These are phyloP conservation scores for Teleogryllus occipitalis DNA, from an alignment of 1,140 invertebrate genomes.

Conservation along the genomic window DNA sequence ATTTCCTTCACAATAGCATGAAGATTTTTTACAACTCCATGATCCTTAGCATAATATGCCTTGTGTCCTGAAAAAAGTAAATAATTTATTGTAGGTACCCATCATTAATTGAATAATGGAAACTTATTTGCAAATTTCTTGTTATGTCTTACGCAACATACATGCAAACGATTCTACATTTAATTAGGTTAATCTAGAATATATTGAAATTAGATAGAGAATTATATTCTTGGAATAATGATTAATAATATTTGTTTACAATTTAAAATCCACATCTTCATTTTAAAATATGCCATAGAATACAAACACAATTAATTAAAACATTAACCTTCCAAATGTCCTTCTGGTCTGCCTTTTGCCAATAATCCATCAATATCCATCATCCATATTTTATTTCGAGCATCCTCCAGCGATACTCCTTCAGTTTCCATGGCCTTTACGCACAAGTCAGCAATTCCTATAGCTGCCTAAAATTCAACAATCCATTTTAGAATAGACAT, in stretches of 20 bases:
- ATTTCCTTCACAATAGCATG: constrained; percentile 65
- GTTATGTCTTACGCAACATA: no score
- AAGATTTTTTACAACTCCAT: constrained; percentile 58
- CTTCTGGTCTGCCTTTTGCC: constrained; percentile 64
- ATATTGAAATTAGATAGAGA: neutral
- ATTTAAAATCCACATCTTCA: neutral
- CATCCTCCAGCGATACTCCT: constrained; percentile 61
- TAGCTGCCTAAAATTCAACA: constrained; percentile 49
- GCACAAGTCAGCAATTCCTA: constrained; percentile 81
- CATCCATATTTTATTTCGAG: constrained; percentile 62
- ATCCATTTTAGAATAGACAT: neutral
- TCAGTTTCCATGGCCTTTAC: constrained; percentile 80
- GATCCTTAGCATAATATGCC: constrained; percentile 61
- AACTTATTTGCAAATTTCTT: no score
- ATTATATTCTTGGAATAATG: neutral
- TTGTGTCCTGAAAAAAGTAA: constrained; percentile 62
- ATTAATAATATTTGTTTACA: neutral
- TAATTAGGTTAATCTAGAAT: no score
- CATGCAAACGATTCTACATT: no score
- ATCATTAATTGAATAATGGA: no score
- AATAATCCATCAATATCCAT: constrained; percentile 67
- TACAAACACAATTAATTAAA: neutral
- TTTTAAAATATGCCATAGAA: neutral
- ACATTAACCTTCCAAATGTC: constrained; percentile 29
- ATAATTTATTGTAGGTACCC: no score